A percentile compares a stretch with the other conserved stretches of the same genome.
These are phyloP conservation scores for Emydoidea blandingii DNA, from an alignment of 2,797 vertebrate species.

Conservation along the genomic window DNA sequence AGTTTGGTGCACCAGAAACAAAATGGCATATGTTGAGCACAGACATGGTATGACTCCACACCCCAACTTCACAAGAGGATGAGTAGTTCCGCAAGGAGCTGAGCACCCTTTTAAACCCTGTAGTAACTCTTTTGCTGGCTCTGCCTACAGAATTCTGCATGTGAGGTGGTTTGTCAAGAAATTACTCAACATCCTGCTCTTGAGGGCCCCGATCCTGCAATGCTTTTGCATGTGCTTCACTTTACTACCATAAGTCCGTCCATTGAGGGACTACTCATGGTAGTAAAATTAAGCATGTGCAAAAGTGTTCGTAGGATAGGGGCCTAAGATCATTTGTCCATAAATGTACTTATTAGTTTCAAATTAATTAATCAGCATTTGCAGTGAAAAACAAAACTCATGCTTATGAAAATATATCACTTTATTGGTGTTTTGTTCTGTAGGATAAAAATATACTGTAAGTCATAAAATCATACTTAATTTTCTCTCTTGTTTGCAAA, in stretches of 20 bases:
- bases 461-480: neutral
- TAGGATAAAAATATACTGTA: neutral
- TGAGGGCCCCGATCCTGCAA: neutral
- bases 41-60: fast-evolving
- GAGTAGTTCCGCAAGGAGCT: neutral
- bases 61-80: fast-evolving
- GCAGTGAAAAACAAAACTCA: neutral
- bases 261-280: neutral
- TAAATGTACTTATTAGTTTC: constrained; percentile 20
- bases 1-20: neutral
- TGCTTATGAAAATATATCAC: neutral
- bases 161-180: constrained; percentile 17
- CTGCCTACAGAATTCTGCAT: neutral
- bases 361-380: neutral
- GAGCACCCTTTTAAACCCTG: neutral
- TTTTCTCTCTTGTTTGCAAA: constrained; percentile 34
- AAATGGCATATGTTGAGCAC: neutral
- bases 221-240: neutral
- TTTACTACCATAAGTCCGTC: neutral
- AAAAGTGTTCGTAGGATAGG: constrained; percentile 42
- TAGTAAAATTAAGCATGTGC: neutral
- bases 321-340: neutral
- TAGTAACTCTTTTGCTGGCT: neutral
- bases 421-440: constrained; percentile 2
- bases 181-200: neutral